Evolutionary conservation across 2,797 vertebrate species (phyloP).

Genomic region (Distichodus sexfasciatus): DNA sequence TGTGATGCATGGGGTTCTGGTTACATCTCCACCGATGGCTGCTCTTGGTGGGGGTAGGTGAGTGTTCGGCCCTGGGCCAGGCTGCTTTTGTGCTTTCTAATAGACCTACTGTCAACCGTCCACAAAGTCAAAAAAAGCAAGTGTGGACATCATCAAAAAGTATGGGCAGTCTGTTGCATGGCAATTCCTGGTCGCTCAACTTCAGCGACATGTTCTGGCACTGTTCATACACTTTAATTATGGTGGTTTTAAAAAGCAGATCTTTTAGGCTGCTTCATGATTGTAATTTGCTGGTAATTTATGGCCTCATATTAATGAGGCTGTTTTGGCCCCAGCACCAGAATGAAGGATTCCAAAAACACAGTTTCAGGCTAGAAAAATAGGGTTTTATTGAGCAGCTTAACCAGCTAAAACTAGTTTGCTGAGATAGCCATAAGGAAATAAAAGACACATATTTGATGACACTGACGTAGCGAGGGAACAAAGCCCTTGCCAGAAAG

Average conservation of each 20-base stretch:
- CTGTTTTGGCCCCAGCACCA: no score
- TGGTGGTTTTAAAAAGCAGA: no score
- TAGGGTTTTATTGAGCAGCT: no score
- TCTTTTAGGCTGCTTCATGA: no score
- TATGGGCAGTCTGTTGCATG: neutral
- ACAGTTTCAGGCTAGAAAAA: no score
- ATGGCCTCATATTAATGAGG: no score
- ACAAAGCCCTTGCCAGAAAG: neutral
- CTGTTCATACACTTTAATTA: neutral
- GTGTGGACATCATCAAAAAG: conserved; percentile 21
- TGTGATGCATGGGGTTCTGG: neutral
- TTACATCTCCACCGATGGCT: conserved; percentile 17
- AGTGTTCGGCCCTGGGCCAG: conserved; percentile 22
- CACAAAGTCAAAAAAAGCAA: conserved; percentile 2
- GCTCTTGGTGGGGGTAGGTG: conserved; percentile 16
- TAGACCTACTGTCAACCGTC: conserved; percentile 16
- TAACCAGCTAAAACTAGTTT: no score
- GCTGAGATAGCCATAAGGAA: neutral
- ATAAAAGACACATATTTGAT: neutral
- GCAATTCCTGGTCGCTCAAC: conserved; percentile 3
- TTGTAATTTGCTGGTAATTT: no score
- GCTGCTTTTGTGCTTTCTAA: conserved; percentile 21
- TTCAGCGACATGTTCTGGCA: neutral
- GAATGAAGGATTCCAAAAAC: no score
- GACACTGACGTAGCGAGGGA: neutral